Percentiles rank a stretch among this genome's conserved stretches.
These are phyloP conservation scores for Laothoe populi DNA, from an alignment of 2,888 invertebrate species.

Conservation along the genomic window DNA sequence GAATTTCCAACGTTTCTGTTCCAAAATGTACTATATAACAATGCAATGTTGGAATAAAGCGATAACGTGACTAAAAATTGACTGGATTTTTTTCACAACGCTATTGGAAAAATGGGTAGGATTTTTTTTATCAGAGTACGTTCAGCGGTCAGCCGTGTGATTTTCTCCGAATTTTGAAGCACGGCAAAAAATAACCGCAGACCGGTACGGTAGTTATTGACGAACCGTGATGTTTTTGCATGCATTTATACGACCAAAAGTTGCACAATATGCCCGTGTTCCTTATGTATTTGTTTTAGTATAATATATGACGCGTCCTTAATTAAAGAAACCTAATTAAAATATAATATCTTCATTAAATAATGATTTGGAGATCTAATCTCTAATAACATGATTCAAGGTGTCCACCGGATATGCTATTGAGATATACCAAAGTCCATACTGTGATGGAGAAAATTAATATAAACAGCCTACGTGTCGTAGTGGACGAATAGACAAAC, in stretches of 20 bases:
- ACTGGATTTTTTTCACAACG: not conserved
- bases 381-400: too few relatives aligned
- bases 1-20: not conserved
- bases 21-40: not conserved
- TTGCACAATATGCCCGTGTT: not conserved
- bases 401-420: too few relatives aligned
- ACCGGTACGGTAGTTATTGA: not conserved
- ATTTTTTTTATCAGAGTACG: not conserved
- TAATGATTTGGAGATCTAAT: too few relatives aligned
- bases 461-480: too few relatives aligned
- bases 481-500: too few relatives aligned
- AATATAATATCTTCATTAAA: too few relatives aligned
- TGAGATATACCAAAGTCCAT: too few relatives aligned
- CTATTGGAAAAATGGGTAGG: not conserved
- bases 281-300: too few relatives aligned
- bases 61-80: conserved; percentile 1
- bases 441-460: too few relatives aligned
- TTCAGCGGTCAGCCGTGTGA: not conserved
- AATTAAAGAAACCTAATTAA: too few relatives aligned
- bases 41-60: not conserved
- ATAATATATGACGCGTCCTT: too few relatives aligned
- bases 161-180: not conserved
- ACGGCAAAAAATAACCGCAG: not conserved
- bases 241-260: not conserved
- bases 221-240: not conserved